A percentile compares a stretch with the other conserved stretches of the same genome.
Evolutionary conservation across 2,888 invertebrate genomes (phyloP).

Genomic region (Chrysina gloriosa): DNA sequence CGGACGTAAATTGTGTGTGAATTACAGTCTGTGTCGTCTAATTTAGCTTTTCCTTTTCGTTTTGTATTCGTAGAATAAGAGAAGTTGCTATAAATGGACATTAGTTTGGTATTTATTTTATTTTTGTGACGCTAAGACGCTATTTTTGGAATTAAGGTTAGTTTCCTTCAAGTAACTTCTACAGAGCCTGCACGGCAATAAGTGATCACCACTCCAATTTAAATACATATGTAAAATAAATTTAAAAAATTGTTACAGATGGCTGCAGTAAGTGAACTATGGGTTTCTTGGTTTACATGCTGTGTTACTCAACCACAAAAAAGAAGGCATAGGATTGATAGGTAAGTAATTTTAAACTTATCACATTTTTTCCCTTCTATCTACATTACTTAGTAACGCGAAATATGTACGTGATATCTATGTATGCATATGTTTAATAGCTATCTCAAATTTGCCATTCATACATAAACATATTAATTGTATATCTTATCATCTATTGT

Average conservation of each 20-base stretch:
- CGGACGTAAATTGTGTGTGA: constrained; percentile 23
- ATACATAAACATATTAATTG: constrained; percentile 9
- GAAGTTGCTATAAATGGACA: constrained; percentile 7
- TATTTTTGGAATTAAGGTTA: constrained; percentile 42
- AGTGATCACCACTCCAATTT: neutral
- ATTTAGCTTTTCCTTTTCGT: constrained; percentile 16
- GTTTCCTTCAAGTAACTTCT: constrained; percentile 27
- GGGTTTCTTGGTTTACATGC: constrained; percentile 94
- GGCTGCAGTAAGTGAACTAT: constrained; percentile 78
- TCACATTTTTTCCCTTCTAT: neutral
- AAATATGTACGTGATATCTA: neutral
- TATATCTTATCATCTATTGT: neutral
- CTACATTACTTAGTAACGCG: neutral
- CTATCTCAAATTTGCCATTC: constrained; percentile 2
- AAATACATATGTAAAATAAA: constrained; percentile 2
- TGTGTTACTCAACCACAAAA: constrained; percentile 86
- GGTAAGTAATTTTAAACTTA: constrained; percentile 53
- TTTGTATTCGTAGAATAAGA: constrained; percentile 2
- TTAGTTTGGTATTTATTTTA: constrained; percentile 35
- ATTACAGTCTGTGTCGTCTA: constrained; percentile 3
- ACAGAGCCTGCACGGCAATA: neutral
- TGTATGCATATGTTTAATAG: too few relatives aligned
- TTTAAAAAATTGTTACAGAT: constrained; percentile 53
- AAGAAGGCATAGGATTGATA: constrained; percentile 81
- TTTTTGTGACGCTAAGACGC: constrained; percentile 37